Percentiles rank a stretch among this genome's conserved stretches.
These are phyloP conservation scores for Tinea semifulvella DNA, from an alignment of 2,888 invertebrate genomes.

Conservation along the genomic window DNA sequence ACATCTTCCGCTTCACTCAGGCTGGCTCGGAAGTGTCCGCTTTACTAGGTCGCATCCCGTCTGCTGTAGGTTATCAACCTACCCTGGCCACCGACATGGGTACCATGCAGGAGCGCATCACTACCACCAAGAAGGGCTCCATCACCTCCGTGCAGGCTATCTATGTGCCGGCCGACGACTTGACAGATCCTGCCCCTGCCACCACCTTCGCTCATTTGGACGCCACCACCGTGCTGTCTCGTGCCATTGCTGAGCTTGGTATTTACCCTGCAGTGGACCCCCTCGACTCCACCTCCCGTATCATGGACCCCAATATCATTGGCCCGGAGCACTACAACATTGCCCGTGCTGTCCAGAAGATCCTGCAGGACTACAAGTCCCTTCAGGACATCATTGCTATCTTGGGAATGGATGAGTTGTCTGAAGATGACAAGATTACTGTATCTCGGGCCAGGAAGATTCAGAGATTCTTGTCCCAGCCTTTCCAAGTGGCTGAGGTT, in stretches of 20 bases:
- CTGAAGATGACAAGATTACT: constrained; percentile 86
- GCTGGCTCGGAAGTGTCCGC: constrained; percentile 93
- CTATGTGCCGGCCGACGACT: constrained; percentile 92
- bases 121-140: constrained; percentile 87
- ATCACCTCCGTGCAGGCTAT: constrained; percentile 90
- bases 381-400: constrained; percentile 83
- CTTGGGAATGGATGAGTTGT: constrained; percentile 88
- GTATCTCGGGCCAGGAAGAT: constrained; percentile 86
- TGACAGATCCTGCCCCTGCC: constrained; percentile 95
- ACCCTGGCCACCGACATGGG: constrained; percentile 98
- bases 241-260: constrained; percentile 92
- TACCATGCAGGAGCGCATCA: constrained; percentile 97
- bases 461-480: constrained; percentile 86
- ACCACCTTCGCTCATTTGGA: constrained; percentile 97
- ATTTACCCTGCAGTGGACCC: constrained; percentile 97
- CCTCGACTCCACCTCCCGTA: constrained; percentile 92
- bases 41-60: constrained; percentile 93
- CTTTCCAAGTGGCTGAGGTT: constrained; percentile 88
- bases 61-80: constrained; percentile 96
- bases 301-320: constrained; percentile 93
- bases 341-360: constrained; percentile 92
- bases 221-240: constrained; percentile 92
- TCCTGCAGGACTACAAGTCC: constrained; percentile 82
- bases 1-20: constrained; percentile 95
- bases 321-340: constrained; percentile 90